Base-by-base conservation (phyloP, 1,140 invertebrate species). In the Steinernema khuongi region DNA sequence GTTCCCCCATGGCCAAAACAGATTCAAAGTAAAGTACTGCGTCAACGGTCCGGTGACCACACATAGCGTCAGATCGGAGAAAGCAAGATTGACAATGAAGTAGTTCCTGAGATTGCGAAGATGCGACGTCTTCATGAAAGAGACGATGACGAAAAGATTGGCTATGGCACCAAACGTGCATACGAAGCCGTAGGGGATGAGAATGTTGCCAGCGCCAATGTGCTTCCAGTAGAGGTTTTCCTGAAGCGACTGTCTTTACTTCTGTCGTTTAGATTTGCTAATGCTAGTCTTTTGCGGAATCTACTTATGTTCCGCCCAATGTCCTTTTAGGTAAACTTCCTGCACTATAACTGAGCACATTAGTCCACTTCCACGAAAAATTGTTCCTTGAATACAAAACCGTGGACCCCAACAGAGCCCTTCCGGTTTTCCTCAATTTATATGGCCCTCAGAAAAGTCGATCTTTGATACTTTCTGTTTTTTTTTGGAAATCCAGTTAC, bases 1-100 rank as follows among this genome's bases (percentile, higher is more conserved):
- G 36, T 82, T 77, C n/a, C 83, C 83, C 66, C 82, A 85, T 60
- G 84, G 83, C 83, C 83, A 84, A 71, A 85, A 84, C 19, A 85
- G 70, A 72, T 85, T 83, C 4, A 84, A 41, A 18, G 80, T 80
- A 26, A 82, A 72, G 70, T 85, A 84, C 18, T 84, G 69, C 22
- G 83, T 84, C 18, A 81, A 73, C 11, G 83, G 83, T n/a, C 80
- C 83, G 1, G 83, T 85, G 19, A 84, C 68, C 22, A 75, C 74
- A 68, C 83, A 84, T 22, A 84, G 73, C 11, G 85, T 31, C 41
- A 84, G 74, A 75, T 84, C 83, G 7, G 83, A 85, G 43, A 85
- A 74, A 1, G 83, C 83, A 44, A 84, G 71, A 77, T 84, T 84
- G 1, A 81, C 83, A 69, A 84, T 85, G 74, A 84, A 84, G 77